phyloP scores from a whole-genome alignment of 2,888 invertebrate species.

The Vesta saturnalis region DNA sequence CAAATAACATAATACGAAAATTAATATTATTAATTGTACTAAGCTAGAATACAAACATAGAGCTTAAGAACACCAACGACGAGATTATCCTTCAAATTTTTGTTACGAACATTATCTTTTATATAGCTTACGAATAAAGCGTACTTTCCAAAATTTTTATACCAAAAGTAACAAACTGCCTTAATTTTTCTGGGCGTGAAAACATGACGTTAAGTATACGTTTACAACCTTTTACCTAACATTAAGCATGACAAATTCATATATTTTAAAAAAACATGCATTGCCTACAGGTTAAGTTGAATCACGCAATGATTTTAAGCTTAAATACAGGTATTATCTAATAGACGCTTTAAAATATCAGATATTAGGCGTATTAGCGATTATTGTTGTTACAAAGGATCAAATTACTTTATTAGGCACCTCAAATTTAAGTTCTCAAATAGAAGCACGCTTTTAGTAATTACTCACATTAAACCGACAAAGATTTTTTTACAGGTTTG shows the following conservation, averaged over 20 bases:
- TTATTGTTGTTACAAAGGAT: constrained; percentile 45
- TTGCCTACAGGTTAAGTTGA: constrained; percentile 26
- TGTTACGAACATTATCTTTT: not conserved
- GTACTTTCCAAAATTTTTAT: constrained; percentile 22
- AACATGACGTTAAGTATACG: constrained; percentile 31
- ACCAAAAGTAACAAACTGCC: constrained; percentile 21
- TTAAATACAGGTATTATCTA: constrained; percentile 38
- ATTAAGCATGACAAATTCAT: constrained; percentile 36
- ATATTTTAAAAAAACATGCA: constrained; percentile 34
- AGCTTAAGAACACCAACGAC: constrained; percentile 5
- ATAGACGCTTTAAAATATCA: constrained; percentile 36
- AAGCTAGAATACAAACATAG: no score
- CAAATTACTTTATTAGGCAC: constrained; percentile 46
- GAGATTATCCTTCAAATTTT: not conserved
- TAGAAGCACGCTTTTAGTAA: constrained; percentile 33
- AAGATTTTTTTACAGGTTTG: constrained; percentile 33
- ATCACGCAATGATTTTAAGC: constrained; percentile 30
- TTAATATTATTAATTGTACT: no score
- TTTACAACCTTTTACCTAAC: constrained; percentile 33
- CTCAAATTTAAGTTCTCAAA: constrained; percentile 27
- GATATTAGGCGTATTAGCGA: constrained; percentile 32
- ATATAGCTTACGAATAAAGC: constrained; percentile 9
- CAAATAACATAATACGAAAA: no score
- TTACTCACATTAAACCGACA: constrained; percentile 36
- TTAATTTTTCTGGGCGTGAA: constrained; percentile 25